These are phyloP conservation scores for Allophyes oxyacanthae DNA, from an alignment of 2,888 invertebrate species.

Conservation along the genomic window DNA sequence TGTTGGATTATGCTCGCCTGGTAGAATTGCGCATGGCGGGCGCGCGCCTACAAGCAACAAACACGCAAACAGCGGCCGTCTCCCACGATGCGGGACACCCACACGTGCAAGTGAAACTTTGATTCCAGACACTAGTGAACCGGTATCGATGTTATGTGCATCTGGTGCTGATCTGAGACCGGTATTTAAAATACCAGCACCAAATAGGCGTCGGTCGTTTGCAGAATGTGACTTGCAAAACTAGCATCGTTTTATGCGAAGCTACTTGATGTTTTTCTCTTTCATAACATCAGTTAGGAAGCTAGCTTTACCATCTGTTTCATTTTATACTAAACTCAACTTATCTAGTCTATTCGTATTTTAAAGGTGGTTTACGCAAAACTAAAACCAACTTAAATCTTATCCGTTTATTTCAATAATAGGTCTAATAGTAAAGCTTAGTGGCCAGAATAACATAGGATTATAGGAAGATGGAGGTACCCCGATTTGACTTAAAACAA, in stretches of 20 bases:
- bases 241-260: constrained; percentile 20
- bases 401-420: too few species aligned
- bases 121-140: constrained; percentile 53
- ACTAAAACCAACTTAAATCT: too few species aligned
- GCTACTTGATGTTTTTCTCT: constrained; percentile 6
- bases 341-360: too few species aligned
- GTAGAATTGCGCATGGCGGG: constrained; percentile 79
- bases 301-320: too few species aligned
- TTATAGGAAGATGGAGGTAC: too few species aligned
- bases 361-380: too few species aligned
- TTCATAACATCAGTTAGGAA: not conserved
- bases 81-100: constrained; percentile 60
- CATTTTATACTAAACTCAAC: too few species aligned
- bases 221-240: constrained; percentile 45
- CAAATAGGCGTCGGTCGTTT: constrained; percentile 31
- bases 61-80: constrained; percentile 59
- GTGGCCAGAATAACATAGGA: too few species aligned
- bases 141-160: constrained; percentile 57
- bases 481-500: too few species aligned
- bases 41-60: constrained; percentile 65
- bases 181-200: constrained; percentile 57
- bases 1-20: constrained; percentile 67
- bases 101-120: constrained; percentile 57
- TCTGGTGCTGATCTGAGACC: constrained; percentile 50
- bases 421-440: too few species aligned